These are phyloP conservation scores for Carlito syrichta DNA, from an alignment of 2,113 vertebrate genomes.

Conservation along the genomic window DNA sequence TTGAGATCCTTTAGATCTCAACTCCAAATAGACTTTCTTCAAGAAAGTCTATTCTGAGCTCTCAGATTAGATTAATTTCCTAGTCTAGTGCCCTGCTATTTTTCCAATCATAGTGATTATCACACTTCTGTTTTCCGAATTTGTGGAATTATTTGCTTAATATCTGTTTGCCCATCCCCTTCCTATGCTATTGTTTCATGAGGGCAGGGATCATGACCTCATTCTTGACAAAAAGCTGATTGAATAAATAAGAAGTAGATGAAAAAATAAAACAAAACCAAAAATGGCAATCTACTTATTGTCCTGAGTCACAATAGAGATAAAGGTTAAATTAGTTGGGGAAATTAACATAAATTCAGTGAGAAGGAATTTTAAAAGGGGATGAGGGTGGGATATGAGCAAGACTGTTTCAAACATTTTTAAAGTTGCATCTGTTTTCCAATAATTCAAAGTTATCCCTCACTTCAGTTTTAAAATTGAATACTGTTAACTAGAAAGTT, in stretches of 20 bases:
- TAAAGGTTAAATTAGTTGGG: neutral
- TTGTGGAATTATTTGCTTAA: neutral
- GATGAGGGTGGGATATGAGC: no score
- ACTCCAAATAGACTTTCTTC: neutral
- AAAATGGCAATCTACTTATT: neutral
- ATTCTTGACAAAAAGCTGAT: neutral
- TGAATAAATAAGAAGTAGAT: neutral
- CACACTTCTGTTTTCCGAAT: neutral
- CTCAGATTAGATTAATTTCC: neutral
- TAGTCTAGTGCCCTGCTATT: neutral
- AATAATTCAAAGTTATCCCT: slow-evolving; percentile 1
- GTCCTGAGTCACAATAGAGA: neutral
- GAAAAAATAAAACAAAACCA: neutral
- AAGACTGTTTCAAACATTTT: neutral
- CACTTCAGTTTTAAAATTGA: slow-evolving; percentile 18
- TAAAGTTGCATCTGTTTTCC: slow-evolving; percentile 1
- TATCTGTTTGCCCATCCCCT: neutral
- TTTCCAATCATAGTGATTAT: neutral
- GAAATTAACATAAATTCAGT: neutral
- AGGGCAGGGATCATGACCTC: neutral
- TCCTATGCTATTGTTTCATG: neutral
- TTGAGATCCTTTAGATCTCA: neutral
- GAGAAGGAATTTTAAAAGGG: neutral
- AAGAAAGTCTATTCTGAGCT: neutral
- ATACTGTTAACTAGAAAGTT: neutral